Percentiles rank a stretch among this genome's conserved stretches.
Conservation (phyloP, 2,797 vertebrate genomes). For the Kryptopterus vitreolus region DNA sequence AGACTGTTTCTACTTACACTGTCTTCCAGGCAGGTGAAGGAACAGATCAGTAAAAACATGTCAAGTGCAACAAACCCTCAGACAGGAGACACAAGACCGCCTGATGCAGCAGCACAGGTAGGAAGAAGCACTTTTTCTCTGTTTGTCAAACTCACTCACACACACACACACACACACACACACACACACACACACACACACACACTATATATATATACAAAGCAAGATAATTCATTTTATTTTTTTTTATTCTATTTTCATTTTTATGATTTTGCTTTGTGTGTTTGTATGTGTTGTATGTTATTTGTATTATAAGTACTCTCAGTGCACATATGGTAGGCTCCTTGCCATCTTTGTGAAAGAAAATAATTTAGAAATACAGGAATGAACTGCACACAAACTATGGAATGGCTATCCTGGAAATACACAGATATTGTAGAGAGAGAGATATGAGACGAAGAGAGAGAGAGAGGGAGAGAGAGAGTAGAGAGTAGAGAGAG, state of each 20-base stretch:
- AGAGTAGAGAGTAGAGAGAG: neutral
- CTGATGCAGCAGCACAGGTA: constrained; percentile 27
- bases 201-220: neutral
- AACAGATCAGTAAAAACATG: constrained; percentile 16
- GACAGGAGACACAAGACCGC: constrained; percentile 18
- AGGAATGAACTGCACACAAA: constrained; percentile 2
- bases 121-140: neutral
- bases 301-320: neutral
- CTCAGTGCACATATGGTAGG: neutral
- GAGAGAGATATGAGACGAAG: too few species aligned
- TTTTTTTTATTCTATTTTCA: neutral
- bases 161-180: neutral
- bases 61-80: constrained; percentile 1
- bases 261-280: neutral
- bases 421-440: neutral
- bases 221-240: neutral
- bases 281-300: neutral
- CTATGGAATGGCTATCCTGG: constrained; percentile 9
- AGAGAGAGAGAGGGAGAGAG: neutral
- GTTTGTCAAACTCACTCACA: constrained; percentile 4
- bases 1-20: neutral
- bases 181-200: neutral
- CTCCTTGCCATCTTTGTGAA: neutral
- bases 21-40: constrained; percentile 38
- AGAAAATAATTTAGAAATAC: neutral